Evolutionary conservation across 2,113 vertebrate species (phyloP).

Genomic region (Microcebus murinus): DNA sequence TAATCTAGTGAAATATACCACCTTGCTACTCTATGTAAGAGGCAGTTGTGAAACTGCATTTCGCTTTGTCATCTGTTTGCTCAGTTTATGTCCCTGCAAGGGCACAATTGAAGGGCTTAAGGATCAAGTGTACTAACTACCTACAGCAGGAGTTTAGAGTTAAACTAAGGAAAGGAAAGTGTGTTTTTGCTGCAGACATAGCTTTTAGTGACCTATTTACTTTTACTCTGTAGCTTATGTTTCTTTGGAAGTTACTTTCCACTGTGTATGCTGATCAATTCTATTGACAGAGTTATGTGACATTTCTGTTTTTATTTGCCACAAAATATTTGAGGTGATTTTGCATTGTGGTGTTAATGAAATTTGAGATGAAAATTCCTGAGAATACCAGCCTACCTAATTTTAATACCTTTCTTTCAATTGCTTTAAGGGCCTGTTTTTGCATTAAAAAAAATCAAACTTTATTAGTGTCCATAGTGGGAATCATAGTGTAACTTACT

Average conservation of each 20-base stretch:
- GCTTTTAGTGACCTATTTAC: conserved; percentile 34
- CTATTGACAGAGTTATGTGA: background rate
- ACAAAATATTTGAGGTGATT: conserved; percentile 23
- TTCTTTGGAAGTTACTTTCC: conserved; percentile 59
- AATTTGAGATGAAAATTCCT: conserved; percentile 48
- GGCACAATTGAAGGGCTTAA: conserved; percentile 9
- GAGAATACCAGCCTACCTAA: background rate
- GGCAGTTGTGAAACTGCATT: conserved; percentile 68
- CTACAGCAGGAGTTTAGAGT: conserved; percentile 36
- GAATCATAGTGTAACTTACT: background rate
- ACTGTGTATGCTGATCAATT: background rate
- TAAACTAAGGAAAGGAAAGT: conserved; percentile 53
- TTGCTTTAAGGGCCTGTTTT: conserved; percentile 18
- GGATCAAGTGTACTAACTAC: conserved; percentile 42
- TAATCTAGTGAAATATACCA: conserved; percentile 33
- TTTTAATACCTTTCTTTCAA: background rate
- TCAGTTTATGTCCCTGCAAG: conserved; percentile 61
- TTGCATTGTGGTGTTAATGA: conserved; percentile 18
- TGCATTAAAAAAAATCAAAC: background rate
- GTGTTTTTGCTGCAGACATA: background rate
- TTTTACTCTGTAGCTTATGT: conserved; percentile 6
- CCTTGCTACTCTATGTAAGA: conserved; percentile 27
- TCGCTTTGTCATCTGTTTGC: conserved; percentile 70
- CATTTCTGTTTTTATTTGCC: conserved; percentile 21
- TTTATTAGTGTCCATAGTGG: background rate